Evolutionary conservation across 1,140 invertebrate genomes (phyloP).

Genomic region (Nephotettix cincticeps): DNA sequence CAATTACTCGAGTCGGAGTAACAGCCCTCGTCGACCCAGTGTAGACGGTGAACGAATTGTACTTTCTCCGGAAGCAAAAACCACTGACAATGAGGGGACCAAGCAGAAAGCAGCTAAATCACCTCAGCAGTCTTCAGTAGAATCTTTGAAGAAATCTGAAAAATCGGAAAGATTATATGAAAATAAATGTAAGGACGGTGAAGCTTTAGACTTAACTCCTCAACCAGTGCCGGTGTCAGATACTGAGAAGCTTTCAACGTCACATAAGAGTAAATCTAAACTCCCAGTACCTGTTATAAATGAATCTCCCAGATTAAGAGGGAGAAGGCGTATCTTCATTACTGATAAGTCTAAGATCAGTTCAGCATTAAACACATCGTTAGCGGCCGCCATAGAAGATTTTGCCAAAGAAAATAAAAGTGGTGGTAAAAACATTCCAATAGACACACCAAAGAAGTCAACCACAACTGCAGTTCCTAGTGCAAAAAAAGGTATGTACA

Average conservation of each 20-base stretch:
- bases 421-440: background rate
- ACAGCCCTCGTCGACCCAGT: constrained; percentile 47
- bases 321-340: too few species aligned
- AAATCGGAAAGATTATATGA: too few species aligned
- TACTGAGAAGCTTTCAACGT: too few species aligned
- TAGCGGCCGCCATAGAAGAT: background rate
- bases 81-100: background rate
- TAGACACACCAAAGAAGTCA: background rate
- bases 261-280: too few species aligned
- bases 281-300: too few species aligned
- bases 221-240: too few species aligned
- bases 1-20: constrained; percentile 72
- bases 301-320: too few species aligned
- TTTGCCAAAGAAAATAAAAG: background rate
- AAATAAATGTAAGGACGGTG: too few species aligned
- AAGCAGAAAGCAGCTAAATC: background rate
- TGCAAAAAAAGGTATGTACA: background rate
- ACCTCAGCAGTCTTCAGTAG: background rate
- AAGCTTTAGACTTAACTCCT: too few species aligned
- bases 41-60: constrained; percentile 23
- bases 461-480: background rate
- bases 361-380: background rate
- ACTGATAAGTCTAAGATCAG: too few species aligned
- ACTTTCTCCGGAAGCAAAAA: background rate
- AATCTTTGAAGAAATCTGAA: background rate